Evolutionary conservation across 2,888 invertebrate species (phyloP).

Genomic region (Apomyelois bistriatella): DNA sequence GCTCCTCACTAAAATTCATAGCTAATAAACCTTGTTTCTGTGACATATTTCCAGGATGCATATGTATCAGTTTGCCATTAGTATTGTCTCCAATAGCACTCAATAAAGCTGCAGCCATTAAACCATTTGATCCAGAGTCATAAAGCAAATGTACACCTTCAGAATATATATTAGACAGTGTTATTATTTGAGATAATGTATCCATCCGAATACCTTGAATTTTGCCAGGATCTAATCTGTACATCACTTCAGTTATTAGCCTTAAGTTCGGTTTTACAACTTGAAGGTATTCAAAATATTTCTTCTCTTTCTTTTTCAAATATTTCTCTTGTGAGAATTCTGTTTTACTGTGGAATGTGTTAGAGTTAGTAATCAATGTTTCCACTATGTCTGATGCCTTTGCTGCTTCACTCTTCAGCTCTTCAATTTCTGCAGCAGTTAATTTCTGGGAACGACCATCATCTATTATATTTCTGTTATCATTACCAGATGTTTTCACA

Average conservation of each 20-base stretch:
- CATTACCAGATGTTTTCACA: conserved; percentile 84
- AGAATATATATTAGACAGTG: conserved; percentile 88
- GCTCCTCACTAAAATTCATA: conserved; percentile 88
- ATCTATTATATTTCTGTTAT: conserved; percentile 92
- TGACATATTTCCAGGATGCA: conserved; percentile 90
- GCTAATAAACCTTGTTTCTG: conserved; percentile 89
- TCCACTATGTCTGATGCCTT: conserved; percentile 92
- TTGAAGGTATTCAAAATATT: conserved; percentile 92
- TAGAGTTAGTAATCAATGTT: conserved; percentile 93
- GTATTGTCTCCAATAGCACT: conserved; percentile 86
- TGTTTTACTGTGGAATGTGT: conserved; percentile 93
- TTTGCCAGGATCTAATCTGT: conserved; percentile 87
- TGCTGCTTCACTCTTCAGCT: conserved; percentile 86
- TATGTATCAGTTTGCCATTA: conserved; percentile 83
- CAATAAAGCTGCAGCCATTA: conserved; percentile 90
- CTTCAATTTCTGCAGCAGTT: conserved; percentile 89
- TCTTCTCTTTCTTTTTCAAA: conserved; percentile 95
- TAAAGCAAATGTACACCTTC: conserved; percentile 90
- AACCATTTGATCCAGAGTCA: conserved; percentile 93
- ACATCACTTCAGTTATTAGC: conserved; percentile 91
- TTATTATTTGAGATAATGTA: conserved; percentile 92
- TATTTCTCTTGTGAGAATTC: conserved; percentile 97
- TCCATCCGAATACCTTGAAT: conserved; percentile 90
- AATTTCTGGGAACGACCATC: conserved; percentile 90
- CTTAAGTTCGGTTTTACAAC: conserved; percentile 90